A percentile compares a stretch with the other conserved stretches of the same genome.
Evolutionary conservation across 2,888 invertebrate species (phyloP).

Genomic region (Myathropa florea): DNA sequence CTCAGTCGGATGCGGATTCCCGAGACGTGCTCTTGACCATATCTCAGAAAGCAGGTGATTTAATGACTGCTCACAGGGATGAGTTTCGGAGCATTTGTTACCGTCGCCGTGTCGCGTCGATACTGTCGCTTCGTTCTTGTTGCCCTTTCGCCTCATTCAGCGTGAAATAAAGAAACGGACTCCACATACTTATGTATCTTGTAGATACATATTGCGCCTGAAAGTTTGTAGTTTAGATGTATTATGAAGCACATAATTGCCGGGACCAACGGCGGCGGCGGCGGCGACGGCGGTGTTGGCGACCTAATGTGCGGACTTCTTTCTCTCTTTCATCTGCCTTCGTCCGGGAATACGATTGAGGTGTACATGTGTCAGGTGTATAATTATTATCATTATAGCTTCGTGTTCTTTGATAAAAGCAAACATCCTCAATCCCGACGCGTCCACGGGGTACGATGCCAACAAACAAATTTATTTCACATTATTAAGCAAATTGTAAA

Average conservation of each 20-base stretch:
- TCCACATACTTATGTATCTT: neutral
- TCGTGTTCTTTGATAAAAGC: constrained; percentile 38
- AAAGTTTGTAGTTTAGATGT: constrained; percentile 21
- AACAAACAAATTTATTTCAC: constrained; percentile 29
- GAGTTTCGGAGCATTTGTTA: neutral
- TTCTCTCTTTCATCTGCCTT: neutral
- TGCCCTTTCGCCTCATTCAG: constrained; percentile 2
- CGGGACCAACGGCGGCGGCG: constrained; percentile 3
- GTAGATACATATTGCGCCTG: neutral
- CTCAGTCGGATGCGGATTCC: constrained; percentile 3
- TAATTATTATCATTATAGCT: constrained; percentile 41
- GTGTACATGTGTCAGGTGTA: constrained; percentile 28
- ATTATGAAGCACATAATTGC: constrained; percentile 27
- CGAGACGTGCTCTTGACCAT: neutral
- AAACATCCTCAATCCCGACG: constrained; percentile 4
- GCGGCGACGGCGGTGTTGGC: neutral
- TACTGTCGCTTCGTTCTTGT: neutral
- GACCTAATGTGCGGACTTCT: constrained; percentile 6
- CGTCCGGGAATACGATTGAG: constrained; percentile 2
- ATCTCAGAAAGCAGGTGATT: neutral
- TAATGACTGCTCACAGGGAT: constrained; percentile 9
- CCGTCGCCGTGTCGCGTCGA: neutral
- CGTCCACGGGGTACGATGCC: neutral
- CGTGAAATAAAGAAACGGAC: neutral
- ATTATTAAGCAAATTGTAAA: constrained; percentile 34